Percentiles rank a stretch among this genome's conserved stretches.
phyloP scores from a whole-genome alignment of 2,888 invertebrate species.

The Loripinus fragilis region DNA sequence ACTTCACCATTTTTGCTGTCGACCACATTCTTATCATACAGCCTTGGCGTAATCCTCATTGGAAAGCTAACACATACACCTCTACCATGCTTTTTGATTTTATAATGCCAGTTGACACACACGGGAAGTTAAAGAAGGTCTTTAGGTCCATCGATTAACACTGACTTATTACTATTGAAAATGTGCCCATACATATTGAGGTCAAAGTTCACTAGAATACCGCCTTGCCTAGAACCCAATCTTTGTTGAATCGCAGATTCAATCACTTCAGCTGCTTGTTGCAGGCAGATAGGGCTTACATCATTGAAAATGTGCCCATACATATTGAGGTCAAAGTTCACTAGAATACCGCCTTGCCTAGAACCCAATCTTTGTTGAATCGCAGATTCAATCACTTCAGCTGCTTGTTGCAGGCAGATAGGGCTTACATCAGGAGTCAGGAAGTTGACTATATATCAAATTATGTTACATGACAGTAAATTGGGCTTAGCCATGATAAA shows the following conservation, averaged over 20 bases:
- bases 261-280: neutral
- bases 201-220: neutral
- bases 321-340: neutral
- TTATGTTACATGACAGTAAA: too few species aligned
- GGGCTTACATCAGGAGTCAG: neutral
- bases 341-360: neutral
- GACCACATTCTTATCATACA: neutral
- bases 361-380: neutral
- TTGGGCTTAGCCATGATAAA: too few species aligned
- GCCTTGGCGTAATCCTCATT: neutral
- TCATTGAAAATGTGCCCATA: neutral
- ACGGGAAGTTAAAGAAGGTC: neutral
- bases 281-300: neutral
- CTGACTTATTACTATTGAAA: neutral
- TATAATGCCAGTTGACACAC: constrained; percentile 6
- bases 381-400: neutral
- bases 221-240: neutral
- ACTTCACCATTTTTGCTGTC: neutral
- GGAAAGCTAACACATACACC: neutral
- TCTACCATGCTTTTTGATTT: neutral
- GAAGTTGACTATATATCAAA: too few species aligned
- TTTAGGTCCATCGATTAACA: neutral
- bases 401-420: neutral
- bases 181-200: neutral
- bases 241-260: constrained; percentile 4